Conservation (phyloP, 2,888 invertebrate genomes). For the Ormyrus rosae region DNA sequence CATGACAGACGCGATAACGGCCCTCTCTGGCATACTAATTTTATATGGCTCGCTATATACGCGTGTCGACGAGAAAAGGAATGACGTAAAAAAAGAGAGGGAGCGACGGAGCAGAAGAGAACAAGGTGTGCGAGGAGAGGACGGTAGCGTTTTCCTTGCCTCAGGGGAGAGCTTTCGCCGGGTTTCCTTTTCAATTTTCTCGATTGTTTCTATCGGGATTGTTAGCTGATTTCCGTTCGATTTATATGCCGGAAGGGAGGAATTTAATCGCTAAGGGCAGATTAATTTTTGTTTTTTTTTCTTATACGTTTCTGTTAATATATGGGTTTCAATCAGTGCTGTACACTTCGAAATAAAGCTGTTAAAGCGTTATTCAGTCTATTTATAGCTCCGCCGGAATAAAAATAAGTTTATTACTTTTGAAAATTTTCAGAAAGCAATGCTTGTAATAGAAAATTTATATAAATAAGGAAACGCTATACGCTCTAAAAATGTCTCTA, state of each 20-base stretch:
- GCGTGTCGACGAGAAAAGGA: background rate
- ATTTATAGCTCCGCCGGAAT: too few relatives aligned
- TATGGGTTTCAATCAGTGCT: too few relatives aligned
- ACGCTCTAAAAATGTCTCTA: too few relatives aligned
- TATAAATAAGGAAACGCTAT: too few relatives aligned
- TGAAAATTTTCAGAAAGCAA: too few relatives aligned
- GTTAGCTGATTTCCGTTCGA: constrained; percentile 12
- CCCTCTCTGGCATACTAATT: constrained; percentile 44
- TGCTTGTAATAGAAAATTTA: too few relatives aligned
- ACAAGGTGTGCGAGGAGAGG: background rate
- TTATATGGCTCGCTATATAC: constrained; percentile 1
- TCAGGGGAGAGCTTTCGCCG: constrained; percentile 32
- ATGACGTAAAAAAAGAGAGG: background rate
- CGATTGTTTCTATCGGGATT: constrained; percentile 30
- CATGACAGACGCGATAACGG: constrained; percentile 7
- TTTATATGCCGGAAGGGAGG: constrained; percentile 6
- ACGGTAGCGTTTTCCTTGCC: constrained; percentile 20
- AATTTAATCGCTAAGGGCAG: background rate
- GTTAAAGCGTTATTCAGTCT: too few relatives aligned
- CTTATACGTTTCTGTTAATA: too few relatives aligned
- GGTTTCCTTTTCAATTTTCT: constrained; percentile 37
- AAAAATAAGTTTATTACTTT: too few relatives aligned
- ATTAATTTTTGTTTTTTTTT: constrained; percentile 11
- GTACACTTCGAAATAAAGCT: too few relatives aligned
- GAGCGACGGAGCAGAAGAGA: background rate